Conservation (phyloP, 2,888 invertebrate species). For the Asteroscopus sphinx region DNA sequence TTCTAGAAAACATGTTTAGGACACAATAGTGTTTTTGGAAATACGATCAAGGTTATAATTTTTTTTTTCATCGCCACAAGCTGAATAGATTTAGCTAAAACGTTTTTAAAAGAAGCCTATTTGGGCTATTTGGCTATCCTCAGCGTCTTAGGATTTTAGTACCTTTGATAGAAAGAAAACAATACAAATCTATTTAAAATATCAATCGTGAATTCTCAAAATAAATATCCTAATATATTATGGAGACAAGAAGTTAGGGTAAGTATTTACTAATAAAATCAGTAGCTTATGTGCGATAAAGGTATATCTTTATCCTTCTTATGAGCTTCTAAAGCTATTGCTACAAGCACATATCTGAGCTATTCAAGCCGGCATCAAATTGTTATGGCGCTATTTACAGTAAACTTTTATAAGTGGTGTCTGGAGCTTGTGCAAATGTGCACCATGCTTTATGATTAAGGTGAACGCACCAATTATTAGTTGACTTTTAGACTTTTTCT, state of each 20-base stretch:
- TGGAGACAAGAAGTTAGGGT: not conserved
- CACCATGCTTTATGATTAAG: conserved; percentile 62
- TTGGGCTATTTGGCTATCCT: no score
- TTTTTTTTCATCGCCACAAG: no score
- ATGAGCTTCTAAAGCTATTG: conserved; percentile 19
- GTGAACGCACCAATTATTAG: conserved; percentile 37
- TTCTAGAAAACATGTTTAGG: no score
- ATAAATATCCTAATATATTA: no score
- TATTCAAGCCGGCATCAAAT: conserved; percentile 67
- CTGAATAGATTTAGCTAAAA: no score
- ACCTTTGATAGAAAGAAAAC: no score
- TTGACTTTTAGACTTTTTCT: conserved; percentile 17
- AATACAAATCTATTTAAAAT: no score
- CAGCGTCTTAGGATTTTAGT: no score
- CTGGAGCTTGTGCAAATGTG: conserved; percentile 69
- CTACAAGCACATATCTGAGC: conserved; percentile 53
- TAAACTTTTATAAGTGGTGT: conserved; percentile 72
- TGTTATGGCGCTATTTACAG: conserved; percentile 71
- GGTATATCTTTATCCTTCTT: conserved; percentile 49
- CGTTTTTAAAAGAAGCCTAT: no score
- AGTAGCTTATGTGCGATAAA: conserved; percentile 27
- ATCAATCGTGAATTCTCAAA: no score
- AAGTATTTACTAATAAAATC: conserved; percentile 38
- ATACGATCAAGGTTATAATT: no score
- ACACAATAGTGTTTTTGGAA: no score